Base-by-base conservation (phyloP, 1,140 invertebrate genomes). In the Ruditapes philippinarum region DNA sequence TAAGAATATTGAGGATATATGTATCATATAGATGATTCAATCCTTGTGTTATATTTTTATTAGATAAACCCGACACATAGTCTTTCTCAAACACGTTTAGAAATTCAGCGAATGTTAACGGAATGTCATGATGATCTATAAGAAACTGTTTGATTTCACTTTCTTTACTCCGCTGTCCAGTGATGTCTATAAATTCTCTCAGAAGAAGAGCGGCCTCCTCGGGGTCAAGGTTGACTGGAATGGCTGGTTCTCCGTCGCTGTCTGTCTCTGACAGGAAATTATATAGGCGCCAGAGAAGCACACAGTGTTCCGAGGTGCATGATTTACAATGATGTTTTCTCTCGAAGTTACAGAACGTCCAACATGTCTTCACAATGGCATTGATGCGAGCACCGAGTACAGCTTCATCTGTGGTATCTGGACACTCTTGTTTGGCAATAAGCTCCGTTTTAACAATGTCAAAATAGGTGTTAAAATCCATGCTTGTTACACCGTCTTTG, bases 1-100 rank as follows among this genome's bases (percentile, higher is more conserved):
- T 60, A 17, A 88, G 33, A 19, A 88, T 70, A 78, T 88, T 88
- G 7, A 78, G n/a, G 9, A 88, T 49, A 40, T 88, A 88, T 45
- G 22, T 88, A 19, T 88, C 85, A 36, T 68, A 88, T 0, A 88
- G 76, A 45, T 65, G 60, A 54, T 88, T 40, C 0, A 88, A 22
- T 1, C 85, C 85, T 14, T 28, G 33, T 19, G 40, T 78, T 5
- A 88, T 68, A 19, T 54, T 42, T n/a, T 80, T 88, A 25, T 33
- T 49, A 0, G 54, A 65, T 4, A 88, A 49, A 28, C 62, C 76
- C 0, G 31, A 28, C 22, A 89, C 54, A 42, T 74, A 89, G 22
- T 89, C 87, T 65, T 73, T 82, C 42, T 89, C 87, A 76, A 89
- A 89, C 28, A 83, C 33, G n/a, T 89, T 60, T 1, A 89, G 70